phyloP scores from a whole-genome alignment of 2,888 invertebrate species.

The Cephus pulcher region DNA sequence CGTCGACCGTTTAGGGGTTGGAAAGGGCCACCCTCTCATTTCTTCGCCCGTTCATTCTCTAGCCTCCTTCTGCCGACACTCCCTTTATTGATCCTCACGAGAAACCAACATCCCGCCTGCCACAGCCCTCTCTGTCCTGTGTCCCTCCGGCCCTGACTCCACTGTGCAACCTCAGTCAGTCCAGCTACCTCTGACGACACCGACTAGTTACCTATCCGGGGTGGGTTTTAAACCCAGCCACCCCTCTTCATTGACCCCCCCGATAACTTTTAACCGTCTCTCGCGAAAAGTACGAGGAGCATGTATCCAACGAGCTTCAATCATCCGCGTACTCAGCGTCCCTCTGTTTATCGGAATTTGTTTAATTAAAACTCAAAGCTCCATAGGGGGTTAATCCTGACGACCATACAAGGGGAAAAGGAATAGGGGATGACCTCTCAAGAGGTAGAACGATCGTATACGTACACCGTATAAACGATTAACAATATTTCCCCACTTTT shows the following conservation, averaged over 20 bases:
- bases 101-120: conserved; percentile 18
- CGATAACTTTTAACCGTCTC: conserved; percentile 12
- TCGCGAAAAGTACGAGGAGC: conserved; percentile 24
- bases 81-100: conserved; percentile 60
- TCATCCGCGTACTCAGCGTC: conserved; percentile 47
- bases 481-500: not conserved
- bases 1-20: conserved; percentile 41
- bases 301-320: conserved; percentile 49
- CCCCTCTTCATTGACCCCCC: conserved; percentile 33
- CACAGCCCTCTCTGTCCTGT: conserved; percentile 30
- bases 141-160: conserved; percentile 19
- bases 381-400: not conserved
- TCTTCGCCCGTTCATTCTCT: conserved; percentile 46
- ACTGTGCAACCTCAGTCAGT: not conserved
- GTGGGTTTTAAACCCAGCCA: conserved; percentile 21
- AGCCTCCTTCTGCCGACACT: conserved; percentile 52
- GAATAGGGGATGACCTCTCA: not conserved
- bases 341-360: conserved; percentile 48
- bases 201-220: conserved; percentile 50
- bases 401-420: not conserved
- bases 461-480: not conserved
- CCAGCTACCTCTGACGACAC: conserved; percentile 8
- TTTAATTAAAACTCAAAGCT: conserved; percentile 37
- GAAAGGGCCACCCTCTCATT: conserved; percentile 30
- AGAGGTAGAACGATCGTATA: not conserved